phyloP scores from a whole-genome alignment of 2,888 invertebrate species.

The Sipunculus nudus region DNA sequence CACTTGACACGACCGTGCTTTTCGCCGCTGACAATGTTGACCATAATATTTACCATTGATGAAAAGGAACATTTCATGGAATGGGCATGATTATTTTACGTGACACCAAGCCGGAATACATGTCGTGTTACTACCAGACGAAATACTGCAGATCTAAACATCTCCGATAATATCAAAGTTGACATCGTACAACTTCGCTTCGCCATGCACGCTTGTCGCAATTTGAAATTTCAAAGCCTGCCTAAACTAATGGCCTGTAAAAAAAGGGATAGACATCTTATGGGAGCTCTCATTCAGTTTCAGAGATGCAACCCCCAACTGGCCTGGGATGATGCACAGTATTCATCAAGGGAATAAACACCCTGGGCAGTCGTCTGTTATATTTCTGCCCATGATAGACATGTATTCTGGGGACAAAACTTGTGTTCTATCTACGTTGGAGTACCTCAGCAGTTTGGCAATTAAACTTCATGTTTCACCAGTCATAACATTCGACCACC shows the following conservation, averaged over 20 bases:
- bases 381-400: constrained; percentile 9
- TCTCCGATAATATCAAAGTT: not conserved
- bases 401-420: constrained; percentile 8
- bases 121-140: not conserved
- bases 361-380: constrained; percentile 6
- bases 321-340: constrained; percentile 20
- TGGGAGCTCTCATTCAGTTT: constrained; percentile 1
- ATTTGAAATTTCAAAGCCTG: not conserved
- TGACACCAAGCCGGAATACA: constrained; percentile 14
- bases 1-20: constrained; percentile 2
- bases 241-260: not conserved
- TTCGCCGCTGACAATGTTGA: constrained; percentile 4
- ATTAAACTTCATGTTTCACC: constrained; percentile 10
- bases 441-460: constrained; percentile 5
- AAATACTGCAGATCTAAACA: not conserved
- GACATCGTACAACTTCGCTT: not conserved
- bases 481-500: constrained; percentile 13
- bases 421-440: constrained; percentile 8
- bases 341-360: constrained; percentile 25
- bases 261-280: not conserved
- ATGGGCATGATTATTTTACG: constrained; percentile 29
- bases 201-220: not conserved
- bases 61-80: constrained; percentile 31
- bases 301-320: constrained; percentile 1
- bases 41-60: constrained; percentile 21